Evolutionary conservation across 2,888 invertebrate species (phyloP).

Genomic region (Mythimna pallens): DNA sequence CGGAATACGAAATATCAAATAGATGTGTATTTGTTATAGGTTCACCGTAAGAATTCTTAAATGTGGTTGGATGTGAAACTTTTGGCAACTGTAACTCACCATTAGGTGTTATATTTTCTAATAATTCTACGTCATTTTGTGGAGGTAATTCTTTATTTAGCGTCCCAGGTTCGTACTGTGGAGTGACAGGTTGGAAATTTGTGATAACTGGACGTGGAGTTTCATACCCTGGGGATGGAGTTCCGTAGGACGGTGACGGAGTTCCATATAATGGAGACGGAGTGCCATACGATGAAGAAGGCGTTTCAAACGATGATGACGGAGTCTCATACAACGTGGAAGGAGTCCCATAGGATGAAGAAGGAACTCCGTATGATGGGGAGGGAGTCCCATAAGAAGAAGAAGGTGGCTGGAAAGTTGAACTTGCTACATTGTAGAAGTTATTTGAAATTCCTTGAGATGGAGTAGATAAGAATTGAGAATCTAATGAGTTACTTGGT

Average conservation of each 20-base stretch:
- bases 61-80: slow-evolving; percentile 79
- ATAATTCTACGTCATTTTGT: slow-evolving; percentile 74
- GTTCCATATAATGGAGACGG: slow-evolving; percentile 64
- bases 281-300: slow-evolving; percentile 67
- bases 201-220: slow-evolving; percentile 70
- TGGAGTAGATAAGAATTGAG: slow-evolving; percentile 65
- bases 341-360: slow-evolving; percentile 65
- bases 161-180: slow-evolving; percentile 72
- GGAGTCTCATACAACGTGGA: slow-evolving; percentile 69
- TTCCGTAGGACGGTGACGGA: slow-evolving; percentile 62
- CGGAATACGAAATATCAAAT: slow-evolving; percentile 80
- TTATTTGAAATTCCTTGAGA: slow-evolving; percentile 59
- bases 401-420: slow-evolving; percentile 72
- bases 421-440: slow-evolving; percentile 67
- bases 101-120: slow-evolving; percentile 72
- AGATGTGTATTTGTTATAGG: slow-evolving; percentile 79
- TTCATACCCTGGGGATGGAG: slow-evolving; percentile 67
- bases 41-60: slow-evolving; percentile 88
- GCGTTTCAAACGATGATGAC: slow-evolving; percentile 66
- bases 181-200: slow-evolving; percentile 71
- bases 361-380: slow-evolving; percentile 68
- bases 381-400: slow-evolving; percentile 67
- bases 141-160: slow-evolving; percentile 76
- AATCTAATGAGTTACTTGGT: slow-evolving; percentile 47
- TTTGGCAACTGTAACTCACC: slow-evolving; percentile 81